Conservation (phyloP, 2,888 invertebrate species). For the Cryptosula pallasiana region DNA sequence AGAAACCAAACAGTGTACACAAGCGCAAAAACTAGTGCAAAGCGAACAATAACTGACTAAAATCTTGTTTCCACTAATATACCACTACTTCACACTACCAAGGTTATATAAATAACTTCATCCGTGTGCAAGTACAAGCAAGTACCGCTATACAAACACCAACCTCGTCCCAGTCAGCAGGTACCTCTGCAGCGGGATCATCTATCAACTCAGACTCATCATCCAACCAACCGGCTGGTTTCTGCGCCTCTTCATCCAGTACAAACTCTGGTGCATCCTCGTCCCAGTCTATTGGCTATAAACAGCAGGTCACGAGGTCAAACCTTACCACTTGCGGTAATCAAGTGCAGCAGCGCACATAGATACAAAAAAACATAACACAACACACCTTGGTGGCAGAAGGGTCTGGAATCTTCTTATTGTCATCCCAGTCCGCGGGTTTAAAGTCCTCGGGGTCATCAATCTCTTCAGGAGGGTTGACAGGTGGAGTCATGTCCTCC, state of each 20-base stretch:
- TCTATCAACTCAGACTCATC: conserved; percentile 77
- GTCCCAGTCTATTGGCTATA: conserved; percentile 60
- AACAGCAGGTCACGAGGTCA: no score
- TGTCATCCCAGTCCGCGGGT: conserved; percentile 94
- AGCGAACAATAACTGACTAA: no score
- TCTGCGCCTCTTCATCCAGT: conserved; percentile 73
- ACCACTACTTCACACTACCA: no score
- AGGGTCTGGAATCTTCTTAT: conserved; percentile 80
- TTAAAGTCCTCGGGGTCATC: conserved; percentile 77
- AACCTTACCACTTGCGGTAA: no score
- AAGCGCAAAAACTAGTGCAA: no score
- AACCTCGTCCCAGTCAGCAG: conserved; percentile 71
- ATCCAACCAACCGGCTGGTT: conserved; percentile 88
- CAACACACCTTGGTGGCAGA: conserved; percentile 70
- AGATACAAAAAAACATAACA: no score
- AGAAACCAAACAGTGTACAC: no score
- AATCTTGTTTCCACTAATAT: no score
- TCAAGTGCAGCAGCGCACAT: no score
- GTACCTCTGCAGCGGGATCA: conserved; percentile 80
- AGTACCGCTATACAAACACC: no score
- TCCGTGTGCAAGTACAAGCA: no score
- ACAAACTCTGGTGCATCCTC: conserved; percentile 88
- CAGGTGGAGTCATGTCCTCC: conserved; percentile 84
- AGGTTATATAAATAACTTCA: no score
- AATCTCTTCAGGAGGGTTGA: conserved; percentile 90